Evolutionary conservation across 2,797 vertebrate species (phyloP).

Genomic region (Lerista edwardsae): DNA sequence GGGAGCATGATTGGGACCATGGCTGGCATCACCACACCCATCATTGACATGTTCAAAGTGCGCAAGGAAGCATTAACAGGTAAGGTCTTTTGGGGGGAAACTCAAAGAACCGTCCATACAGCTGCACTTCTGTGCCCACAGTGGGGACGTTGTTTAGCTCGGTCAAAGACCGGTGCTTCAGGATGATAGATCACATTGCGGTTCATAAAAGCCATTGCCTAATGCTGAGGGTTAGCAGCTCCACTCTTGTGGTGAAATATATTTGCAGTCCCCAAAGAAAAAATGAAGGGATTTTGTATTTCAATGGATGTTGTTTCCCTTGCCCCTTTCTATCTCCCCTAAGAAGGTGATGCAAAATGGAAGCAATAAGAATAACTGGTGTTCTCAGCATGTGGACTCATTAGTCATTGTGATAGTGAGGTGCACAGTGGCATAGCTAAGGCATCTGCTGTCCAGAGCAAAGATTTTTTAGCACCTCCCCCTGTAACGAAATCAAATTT

Average conservation of each 20-base stretch:
- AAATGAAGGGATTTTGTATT: background rate
- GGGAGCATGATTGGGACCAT: slow-evolving; percentile 98
- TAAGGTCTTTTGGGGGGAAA: slow-evolving; percentile 66
- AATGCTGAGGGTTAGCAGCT: background rate
- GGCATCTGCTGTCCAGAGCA: too few relatives aligned
- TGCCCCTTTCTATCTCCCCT: background rate
- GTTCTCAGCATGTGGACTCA: background rate
- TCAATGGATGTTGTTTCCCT: background rate
- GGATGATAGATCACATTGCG: background rate
- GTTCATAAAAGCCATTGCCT: background rate
- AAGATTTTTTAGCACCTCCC: too few relatives aligned
- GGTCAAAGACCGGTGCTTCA: background rate
- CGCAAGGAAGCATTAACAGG: slow-evolving; percentile 94
- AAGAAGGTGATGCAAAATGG: background rate
- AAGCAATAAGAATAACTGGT: background rate
- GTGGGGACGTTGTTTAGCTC: background rate
- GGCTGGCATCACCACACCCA: slow-evolving; percentile 93
- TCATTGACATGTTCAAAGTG: slow-evolving; percentile 94
- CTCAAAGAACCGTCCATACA: background rate
- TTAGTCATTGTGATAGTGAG: background rate
- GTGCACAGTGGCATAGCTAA: too few relatives aligned
- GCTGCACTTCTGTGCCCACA: background rate
- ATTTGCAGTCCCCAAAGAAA: background rate
- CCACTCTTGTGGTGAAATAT: background rate
- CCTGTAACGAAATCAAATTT: too few relatives aligned